Evolutionary conservation across 1,140 invertebrate genomes (phyloP), one percentile per base, ranked within the genome.

Genomic region (Lycorma delicatula): DNA sequence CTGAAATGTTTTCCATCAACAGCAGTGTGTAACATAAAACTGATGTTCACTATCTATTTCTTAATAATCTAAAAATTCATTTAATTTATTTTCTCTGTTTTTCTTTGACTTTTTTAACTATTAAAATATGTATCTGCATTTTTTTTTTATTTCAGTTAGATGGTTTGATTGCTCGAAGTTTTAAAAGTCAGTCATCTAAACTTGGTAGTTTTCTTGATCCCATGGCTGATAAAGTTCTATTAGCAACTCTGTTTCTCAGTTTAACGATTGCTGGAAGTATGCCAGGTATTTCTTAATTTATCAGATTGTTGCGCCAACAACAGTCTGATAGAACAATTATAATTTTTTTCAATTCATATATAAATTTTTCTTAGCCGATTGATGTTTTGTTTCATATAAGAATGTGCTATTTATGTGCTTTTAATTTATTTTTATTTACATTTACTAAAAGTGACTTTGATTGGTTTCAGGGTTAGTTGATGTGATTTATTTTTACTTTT

Each of bases 151-250:
- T 73, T 57, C 74, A 93, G 90, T 67, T 93, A 41, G 96, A 98
- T 81, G 96, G 96, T 23, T 96, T 87, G 81, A 97, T 98, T 68
- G 95, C 96, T 11, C 81, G 96, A 51, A 89, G 85, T 51, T 97
- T 91, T 82, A 80, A 83, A 50, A 87, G 85, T 49, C 95, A 98
- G 72, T 84, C 88, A 13, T 91, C 93, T 25, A 90, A 89, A 69
- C 80, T 95, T 62, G 96, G 96, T 6, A 93, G 91, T 61, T 94
- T 96, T 70, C 69, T 98, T n/a, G 96, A 98, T 74, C 96, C 96
- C 11, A 81, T 96, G 72, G 95, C 95, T n/a, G 96, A 98, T 72
- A 98, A 98, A 78, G 76, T 98, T 16, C 76, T 98, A 4, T 84
- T 98, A 60, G 89, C 84, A 11, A 90, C 89, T 12, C 73, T 98